These are phyloP conservation scores for Motacilla tschutschensis DNA, from an alignment of 2,113 vertebrate species.

Conservation along the genomic window DNA sequence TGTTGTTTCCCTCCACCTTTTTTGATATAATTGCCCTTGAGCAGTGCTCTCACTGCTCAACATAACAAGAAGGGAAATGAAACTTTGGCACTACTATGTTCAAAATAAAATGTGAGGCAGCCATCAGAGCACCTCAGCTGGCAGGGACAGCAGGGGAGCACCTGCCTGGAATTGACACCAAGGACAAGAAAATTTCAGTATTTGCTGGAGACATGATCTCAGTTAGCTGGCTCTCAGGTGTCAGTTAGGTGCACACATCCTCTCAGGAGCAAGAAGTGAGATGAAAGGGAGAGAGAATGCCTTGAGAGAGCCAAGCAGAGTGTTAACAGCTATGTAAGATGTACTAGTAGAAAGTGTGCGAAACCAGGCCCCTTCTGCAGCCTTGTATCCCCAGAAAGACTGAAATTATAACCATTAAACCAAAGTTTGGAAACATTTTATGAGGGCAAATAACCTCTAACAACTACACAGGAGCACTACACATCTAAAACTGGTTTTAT, in stretches of 20 bases:
- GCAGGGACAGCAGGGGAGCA: neutral
- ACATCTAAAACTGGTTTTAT: neutral
- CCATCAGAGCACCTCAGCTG: neutral
- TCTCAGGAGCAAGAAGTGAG: neutral
- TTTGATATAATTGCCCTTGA: neutral
- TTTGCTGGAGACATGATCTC: neutral
- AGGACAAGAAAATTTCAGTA: neutral
- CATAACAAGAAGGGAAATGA: neutral
- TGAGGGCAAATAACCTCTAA: neutral
- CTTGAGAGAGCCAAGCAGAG: neutral
- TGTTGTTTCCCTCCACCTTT: neutral
- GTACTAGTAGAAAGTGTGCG: neutral
- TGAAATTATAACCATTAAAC: neutral
- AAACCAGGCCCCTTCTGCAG: neutral
- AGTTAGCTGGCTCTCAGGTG: neutral
- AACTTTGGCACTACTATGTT: neutral
- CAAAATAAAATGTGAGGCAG: neutral
- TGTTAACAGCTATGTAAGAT: neutral
- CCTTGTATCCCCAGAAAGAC: neutral
- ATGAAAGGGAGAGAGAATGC: neutral
- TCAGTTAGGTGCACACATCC: neutral
- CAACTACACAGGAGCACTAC: neutral
- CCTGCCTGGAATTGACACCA: neutral
- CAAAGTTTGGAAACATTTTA: neutral
- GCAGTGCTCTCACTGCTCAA: neutral